Base-by-base conservation (phyloP, 2,888 invertebrate genomes). In the Epinotia ramella region DNA sequence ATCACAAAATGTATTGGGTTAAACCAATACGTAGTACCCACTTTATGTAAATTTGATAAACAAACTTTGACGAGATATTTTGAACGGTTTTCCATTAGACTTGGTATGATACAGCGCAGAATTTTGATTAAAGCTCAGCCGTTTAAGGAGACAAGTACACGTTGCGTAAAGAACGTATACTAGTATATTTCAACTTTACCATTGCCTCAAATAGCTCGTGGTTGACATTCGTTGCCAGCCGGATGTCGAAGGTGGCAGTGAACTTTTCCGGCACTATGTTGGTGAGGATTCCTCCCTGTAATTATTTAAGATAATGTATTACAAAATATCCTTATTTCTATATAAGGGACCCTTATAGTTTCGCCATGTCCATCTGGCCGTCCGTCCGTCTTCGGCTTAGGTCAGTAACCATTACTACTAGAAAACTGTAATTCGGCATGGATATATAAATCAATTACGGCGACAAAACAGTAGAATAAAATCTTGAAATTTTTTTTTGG, bases 191-290 rank as follows among this genome's bases (percentile, higher is more conserved):
- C 12, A 28, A 63, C 70, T 78, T 77, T 77, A 97, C 96, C 89
- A 92, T 96, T 49, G 93, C 90, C 80, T 96, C 96, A 83, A 97
- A 96, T 77, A 95, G 93, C 2, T 89, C 88, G 18, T 96, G 94
- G 82, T 96, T 92, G 28, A 95, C 94, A 0, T 95, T 94, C 0
- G 96, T 92, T 0, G 96, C 96, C 11, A 97, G 88, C 33, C 98
- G 96, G 46, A 97, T 91, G 87, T 97, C 97, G 86, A 97, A 97
- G 80, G 96, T 95, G 0, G 96, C 97, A 0, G 94, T 94, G 77
- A 99, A 90, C 84, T 97, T 96, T 44, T 97, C 96, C 0, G 99
- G 99, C 16, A 99, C 95, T 7, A 99, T 98, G 89, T 99, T 99
- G 33, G 95, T 94, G 89, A 99, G 98, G 0, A 98, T 96, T 1